Base-by-base conservation (phyloP, 2,797 vertebrate species). In the Allobates femoralis region DNA sequence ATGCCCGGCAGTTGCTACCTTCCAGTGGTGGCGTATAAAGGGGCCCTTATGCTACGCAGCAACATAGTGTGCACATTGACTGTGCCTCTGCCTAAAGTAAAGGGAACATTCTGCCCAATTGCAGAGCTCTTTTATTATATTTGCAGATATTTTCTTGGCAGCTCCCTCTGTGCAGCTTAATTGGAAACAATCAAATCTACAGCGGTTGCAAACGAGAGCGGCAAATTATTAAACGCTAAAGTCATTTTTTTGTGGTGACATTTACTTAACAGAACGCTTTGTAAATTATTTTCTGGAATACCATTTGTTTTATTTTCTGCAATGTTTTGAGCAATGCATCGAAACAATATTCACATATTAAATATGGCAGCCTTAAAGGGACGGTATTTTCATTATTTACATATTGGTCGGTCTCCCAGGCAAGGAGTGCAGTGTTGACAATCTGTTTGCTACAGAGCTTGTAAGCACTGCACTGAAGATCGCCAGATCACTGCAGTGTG, bases 101-200 rank as follows among this genome's bases (percentile, higher is more conserved):
- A 32, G 18, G 18, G 30, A 32, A 67, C 8, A 34, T n/a, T 1
- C 23, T 60, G 18, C 26, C 62, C 16, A 62, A 66, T 14, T 30
- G 62, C 28, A 30, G 26, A 6, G 28, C 62, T 32, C 37, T 71
- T 71, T 34, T 19, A 34, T 19, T 56, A 28, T 32, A 21, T 55
- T 30, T 53, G 26, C 51, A 23, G 77, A 26, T 23, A 15, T 34
- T 58, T 78, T 14, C 10, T 10, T 32, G 8, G 11, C 56, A n/a
- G 77, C 77, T 55, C 77, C 77, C 77, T 41, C 32, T 60, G 77
- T 37, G 77, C 55, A 32, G 5, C 56, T 32, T 79, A 37, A 79
- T 62, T 79, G 55, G 16, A 62, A 79, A 62, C 55, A 79, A 79
- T 62, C 77, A 41, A 46, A 60, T 58, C 19, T 60, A 62, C 34